Percentiles rank a stretch among this genome's conserved stretches.
Evolutionary conservation across 2,113 vertebrate species (phyloP).

Genomic region (Paramisgurnus dabryanus): DNA sequence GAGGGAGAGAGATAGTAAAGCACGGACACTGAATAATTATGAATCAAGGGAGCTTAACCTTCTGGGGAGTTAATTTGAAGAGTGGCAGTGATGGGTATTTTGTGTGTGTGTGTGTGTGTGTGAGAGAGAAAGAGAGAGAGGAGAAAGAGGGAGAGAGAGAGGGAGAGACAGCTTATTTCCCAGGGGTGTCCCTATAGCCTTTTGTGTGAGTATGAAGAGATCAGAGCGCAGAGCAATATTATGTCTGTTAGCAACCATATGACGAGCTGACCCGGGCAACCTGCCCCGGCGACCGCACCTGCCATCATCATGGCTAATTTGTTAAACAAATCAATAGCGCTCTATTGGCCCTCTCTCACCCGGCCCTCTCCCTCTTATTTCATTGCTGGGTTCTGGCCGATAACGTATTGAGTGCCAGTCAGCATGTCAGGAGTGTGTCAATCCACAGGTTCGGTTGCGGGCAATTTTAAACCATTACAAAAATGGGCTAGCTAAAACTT

Average conservation of each 20-base stretch:
- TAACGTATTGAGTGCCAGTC: conserved; percentile 33
- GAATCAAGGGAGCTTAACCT: conserved; percentile 78
- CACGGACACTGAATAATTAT: conserved; percentile 76
- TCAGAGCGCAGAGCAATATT: conserved; percentile 77
- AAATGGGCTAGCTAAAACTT: neutral
- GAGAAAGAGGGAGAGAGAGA: conserved; percentile 62
- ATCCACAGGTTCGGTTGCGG: conserved; percentile 31
- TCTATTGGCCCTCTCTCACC: conserved; percentile 62
- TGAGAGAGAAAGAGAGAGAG: conserved; percentile 23
- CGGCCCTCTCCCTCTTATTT: conserved; percentile 37
- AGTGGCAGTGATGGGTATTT: conserved; percentile 49
- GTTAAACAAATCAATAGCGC: conserved; percentile 81
- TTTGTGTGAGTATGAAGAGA: conserved; percentile 80
- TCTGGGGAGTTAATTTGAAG: conserved; percentile 82
- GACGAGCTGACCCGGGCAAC: conserved; percentile 74
- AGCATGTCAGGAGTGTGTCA: conserved; percentile 23
- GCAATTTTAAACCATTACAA: neutral
- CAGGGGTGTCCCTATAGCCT: conserved; percentile 77
- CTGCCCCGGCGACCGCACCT: conserved; percentile 70
- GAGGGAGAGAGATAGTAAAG: conserved; percentile 35
- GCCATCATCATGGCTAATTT: conserved; percentile 79
- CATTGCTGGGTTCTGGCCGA: conserved; percentile 22
- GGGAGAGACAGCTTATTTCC: conserved; percentile 79
- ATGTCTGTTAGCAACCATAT: conserved; percentile 80
- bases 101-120: conserved; percentile 48